Evolutionary conservation across 35 echinoderm and acorn worm species (phyloP), one percentile per base, ranked within the genome.

Genomic region (Ophioderma brevispina): DNA sequence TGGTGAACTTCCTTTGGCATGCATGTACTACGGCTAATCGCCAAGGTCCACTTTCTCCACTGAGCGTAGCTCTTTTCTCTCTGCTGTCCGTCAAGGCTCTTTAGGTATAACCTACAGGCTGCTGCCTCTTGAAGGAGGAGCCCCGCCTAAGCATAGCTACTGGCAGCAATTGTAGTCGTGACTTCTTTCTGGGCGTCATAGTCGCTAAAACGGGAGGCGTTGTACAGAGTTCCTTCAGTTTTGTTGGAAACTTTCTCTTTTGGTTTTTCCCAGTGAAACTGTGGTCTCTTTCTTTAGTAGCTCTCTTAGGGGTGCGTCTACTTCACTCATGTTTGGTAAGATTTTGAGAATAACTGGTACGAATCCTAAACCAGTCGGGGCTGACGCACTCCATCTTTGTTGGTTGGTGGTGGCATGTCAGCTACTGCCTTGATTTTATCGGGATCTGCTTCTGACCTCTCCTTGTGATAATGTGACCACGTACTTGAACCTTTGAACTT

Each of bases 1-100:
- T 94, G 95, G 36, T 97, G 92, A 39, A 94, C 94, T 39, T 89
- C 91, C 80, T 91, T n/a, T n/a, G n/a, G n/a, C n/a, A n/a, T 80
- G 43, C 95, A 94, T n/a, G n/a, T n/a, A 36, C 85, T 38, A 40
- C 89, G 81, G 0, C 91, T 75, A 33, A 97, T 97, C 0, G 88
- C 95, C 0, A 94, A 32, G 88, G 91, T 94, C 30, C 93, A 91
- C 78, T 97, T 97, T 78, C 90, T 88, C 11, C 87, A 93, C 39
- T 87, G 82, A 19, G 91, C 87, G 50, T 91, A 91, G 2, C 92
- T 36, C 75, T 76, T 86, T 35, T 96, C 91, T 30, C 87, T 82
- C 1, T 91, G 95, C 23, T 88, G 83, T 14, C 92, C 85, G 17
- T 90, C 84, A n/a, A n/a, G n/a, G n/a, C n/a, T n/a, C n/a, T n/a